Evolutionary conservation across 2,888 invertebrate genomes (phyloP).

Genomic region (Pimpla rufipes): DNA sequence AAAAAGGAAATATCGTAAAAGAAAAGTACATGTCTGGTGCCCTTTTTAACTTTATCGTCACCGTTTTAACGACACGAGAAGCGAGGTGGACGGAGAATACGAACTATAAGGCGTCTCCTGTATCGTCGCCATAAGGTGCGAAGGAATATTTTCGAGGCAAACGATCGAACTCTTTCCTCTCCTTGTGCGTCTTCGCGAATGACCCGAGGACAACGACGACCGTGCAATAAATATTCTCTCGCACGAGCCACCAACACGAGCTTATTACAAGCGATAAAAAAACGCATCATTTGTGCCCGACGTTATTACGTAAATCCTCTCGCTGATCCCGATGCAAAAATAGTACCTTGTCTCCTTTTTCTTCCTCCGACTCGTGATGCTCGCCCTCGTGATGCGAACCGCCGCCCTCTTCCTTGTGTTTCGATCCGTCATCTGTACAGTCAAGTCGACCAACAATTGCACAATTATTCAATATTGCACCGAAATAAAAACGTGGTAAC

Average conservation of each 20-base stretch:
- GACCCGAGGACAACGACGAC: neutral
- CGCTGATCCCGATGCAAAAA: neutral
- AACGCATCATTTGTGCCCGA: conserved; percentile 50
- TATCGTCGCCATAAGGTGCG: conserved; percentile 28
- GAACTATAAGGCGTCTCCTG: conserved; percentile 8
- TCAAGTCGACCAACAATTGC: neutral
- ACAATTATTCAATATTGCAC: neutral
- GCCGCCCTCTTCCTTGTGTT: conserved; percentile 74
- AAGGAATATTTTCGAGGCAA: conserved; percentile 41
- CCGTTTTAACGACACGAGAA: neutral
- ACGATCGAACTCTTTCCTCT: conserved; percentile 31
- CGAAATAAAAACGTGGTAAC: too few species aligned
- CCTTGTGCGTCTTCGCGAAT: conserved; percentile 17
- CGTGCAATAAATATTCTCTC: conserved; percentile 65
- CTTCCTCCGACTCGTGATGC: conserved; percentile 71
- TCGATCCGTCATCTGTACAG: conserved; percentile 63
- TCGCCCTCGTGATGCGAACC: conserved; percentile 74
- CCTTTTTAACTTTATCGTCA: conserved; percentile 13
- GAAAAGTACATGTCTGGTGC: conserved; percentile 14
- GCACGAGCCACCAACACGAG: conserved; percentile 43
- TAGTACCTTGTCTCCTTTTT: conserved; percentile 79
- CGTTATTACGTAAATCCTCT: conserved; percentile 31
- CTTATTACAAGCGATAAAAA: conserved; percentile 71
- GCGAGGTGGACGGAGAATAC: conserved; percentile 20
- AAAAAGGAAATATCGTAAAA: conserved; percentile 23